These are phyloP conservation scores for Lucinisca nassula DNA, from an alignment of 2,888 invertebrate species.

Conservation along the genomic window DNA sequence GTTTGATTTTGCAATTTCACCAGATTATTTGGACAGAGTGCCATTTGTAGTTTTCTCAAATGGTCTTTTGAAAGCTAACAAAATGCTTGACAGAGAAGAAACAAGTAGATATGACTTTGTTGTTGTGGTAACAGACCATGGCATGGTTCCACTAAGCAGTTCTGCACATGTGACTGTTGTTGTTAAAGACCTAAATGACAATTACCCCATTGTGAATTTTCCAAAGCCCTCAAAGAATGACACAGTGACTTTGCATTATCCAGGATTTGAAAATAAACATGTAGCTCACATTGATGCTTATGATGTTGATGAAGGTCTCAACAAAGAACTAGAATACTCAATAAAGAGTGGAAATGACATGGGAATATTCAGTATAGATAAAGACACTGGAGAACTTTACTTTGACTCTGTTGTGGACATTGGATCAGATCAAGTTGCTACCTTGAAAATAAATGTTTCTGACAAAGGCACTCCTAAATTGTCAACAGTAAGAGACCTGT, in stretches of 20 bases:
- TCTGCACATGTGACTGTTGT: constrained; percentile 73
- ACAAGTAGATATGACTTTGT: constrained; percentile 74
- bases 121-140: constrained; percentile 76
- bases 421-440: constrained; percentile 62
- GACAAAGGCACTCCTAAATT: constrained; percentile 66
- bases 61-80: constrained; percentile 74
- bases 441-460: constrained; percentile 65
- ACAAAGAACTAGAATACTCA: constrained; percentile 67
- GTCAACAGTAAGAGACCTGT: constrained; percentile 45
- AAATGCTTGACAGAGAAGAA: constrained; percentile 77
- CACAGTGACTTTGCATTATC: constrained; percentile 66
- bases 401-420: constrained; percentile 59
- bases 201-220: constrained; percentile 77
- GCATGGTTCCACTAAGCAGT: constrained; percentile 70
- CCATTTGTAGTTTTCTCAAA: constrained; percentile 76
- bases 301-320: constrained; percentile 72
- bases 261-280: constrained; percentile 55
- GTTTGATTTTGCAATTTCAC: constrained; percentile 65
- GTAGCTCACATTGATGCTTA: constrained; percentile 68
- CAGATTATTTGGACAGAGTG: constrained; percentile 60
- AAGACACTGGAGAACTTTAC: constrained; percentile 40
- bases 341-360: constrained; percentile 71
- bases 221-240: constrained; percentile 78
- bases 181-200: constrained; percentile 79
- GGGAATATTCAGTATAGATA: constrained; percentile 64